These are phyloP conservation scores for Antheraea yamamai DNA, from an alignment of 2,888 invertebrate species.

Conservation along the genomic window DNA sequence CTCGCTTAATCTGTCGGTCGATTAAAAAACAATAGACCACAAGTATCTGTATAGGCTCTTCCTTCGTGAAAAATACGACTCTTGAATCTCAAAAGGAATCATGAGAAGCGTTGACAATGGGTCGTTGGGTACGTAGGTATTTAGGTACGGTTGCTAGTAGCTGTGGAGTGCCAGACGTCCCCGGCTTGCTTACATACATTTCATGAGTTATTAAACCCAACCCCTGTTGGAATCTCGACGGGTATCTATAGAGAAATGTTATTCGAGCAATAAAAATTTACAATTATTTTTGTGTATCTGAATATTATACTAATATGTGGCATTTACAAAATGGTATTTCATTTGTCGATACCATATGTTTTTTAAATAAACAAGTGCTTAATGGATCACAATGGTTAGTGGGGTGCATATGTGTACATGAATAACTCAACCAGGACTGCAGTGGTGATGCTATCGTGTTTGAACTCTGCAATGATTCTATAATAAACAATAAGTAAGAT, in stretches of 20 bases:
- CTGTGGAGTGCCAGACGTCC: constrained; percentile 64
- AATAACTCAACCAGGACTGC: neutral
- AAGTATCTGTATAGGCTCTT: constrained; percentile 24
- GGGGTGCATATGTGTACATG: neutral
- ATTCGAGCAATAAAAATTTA: constrained; percentile 16
- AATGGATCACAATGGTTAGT: neutral
- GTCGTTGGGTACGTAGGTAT: constrained; percentile 33
- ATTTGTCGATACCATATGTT: neutral
- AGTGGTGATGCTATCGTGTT: neutral
- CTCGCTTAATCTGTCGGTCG: constrained; percentile 24
- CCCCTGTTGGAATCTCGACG: constrained; percentile 51
- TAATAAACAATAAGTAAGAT: neutral
- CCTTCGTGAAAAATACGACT: constrained; percentile 53
- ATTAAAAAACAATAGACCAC: constrained; percentile 37
- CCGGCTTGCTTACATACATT: constrained; percentile 78
- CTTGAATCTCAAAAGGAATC: constrained; percentile 66
- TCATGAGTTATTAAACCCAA: constrained; percentile 80
- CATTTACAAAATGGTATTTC: neutral
- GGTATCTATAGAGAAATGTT: constrained; percentile 47
- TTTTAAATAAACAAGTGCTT: neutral
- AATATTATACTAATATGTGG: neutral
- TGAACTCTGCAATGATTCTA: neutral
- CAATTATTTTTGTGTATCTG: neutral
- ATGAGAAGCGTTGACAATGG: constrained; percentile 63
- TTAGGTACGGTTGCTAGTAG: constrained; percentile 50